Conservation (phyloP, 2,888 invertebrate genomes). For the Scaptomyza caliginosa region DNA sequence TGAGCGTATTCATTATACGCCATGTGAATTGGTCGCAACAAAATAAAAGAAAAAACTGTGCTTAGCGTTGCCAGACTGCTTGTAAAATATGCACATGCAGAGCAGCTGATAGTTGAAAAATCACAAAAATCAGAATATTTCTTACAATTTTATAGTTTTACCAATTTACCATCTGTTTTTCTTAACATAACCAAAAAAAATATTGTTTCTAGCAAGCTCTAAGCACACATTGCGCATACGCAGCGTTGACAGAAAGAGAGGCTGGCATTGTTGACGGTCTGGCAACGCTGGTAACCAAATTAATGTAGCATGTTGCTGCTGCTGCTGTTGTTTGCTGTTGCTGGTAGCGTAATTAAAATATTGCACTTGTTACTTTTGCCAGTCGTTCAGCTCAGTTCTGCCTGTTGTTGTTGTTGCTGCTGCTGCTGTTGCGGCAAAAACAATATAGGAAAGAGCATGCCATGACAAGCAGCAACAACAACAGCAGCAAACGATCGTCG, state of each 20-base stretch:
- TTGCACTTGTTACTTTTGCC: slow-evolving; percentile 79
- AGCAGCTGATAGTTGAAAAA: neutral
- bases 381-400: slow-evolving; percentile 29
- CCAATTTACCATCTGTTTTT: too few relatives aligned
- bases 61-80: slow-evolving; percentile 54
- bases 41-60: neutral
- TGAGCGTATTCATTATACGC: slow-evolving; percentile 57
- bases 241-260: slow-evolving; percentile 7
- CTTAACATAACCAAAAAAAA: too few relatives aligned
- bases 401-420: slow-evolving; percentile 21
- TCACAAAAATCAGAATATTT: too few relatives aligned
- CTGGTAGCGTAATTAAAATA: slow-evolving; percentile 79
- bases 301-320: slow-evolving; percentile 36
- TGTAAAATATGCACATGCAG: neutral
- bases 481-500: slow-evolving; percentile 31
- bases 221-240: slow-evolving; percentile 47
- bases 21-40: slow-evolving; percentile 30
- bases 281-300: slow-evolving; percentile 62
- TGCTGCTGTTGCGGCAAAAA: slow-evolving; percentile 2
- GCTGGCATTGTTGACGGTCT: slow-evolving; percentile 17
- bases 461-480: slow-evolving; percentile 28
- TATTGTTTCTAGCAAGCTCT: neutral
- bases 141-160: too few relatives aligned
- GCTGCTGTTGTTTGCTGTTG: slow-evolving; percentile 39
- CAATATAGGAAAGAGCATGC: slow-evolving; percentile 1